Evolutionary conservation across 2,888 invertebrate genomes (phyloP).

Genomic region (Blera fallax): DNA sequence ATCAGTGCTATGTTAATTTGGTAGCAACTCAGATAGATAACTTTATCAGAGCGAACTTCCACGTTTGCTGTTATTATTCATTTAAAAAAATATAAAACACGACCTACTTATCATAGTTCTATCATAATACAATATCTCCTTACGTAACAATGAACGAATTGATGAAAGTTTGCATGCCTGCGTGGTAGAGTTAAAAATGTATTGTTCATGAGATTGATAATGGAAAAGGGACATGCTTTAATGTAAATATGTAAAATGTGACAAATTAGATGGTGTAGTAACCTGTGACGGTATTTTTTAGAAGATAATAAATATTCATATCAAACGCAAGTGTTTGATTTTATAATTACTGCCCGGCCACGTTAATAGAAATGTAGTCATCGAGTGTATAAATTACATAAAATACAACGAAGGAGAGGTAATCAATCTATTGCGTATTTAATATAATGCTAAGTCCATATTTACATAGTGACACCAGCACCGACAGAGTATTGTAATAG

Average conservation of each 20-base stretch:
- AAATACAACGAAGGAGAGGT: neutral
- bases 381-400: neutral
- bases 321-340: conserved; percentile 39
- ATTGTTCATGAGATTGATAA: neutral
- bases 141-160: neutral
- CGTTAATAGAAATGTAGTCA: neutral
- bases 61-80: neutral
- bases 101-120: neutral
- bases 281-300: neutral
- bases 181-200: neutral
- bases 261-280: conserved; percentile 23
- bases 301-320: neutral
- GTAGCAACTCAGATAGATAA: neutral
- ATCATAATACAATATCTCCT: neutral
- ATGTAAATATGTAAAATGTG: conserved; percentile 13
- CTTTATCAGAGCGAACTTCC: neutral
- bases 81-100: neutral
- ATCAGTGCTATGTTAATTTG: neutral
- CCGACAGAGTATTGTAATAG: conserved; percentile 15
- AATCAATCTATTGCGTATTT: neutral
- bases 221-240: neutral
- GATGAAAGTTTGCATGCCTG: neutral
- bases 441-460: neutral
- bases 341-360: conserved; percentile 12
- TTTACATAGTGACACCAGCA: conserved; percentile 43